These are phyloP conservation scores for Homarus gammarus DNA, from an alignment of 2,888 invertebrate genomes.

Conservation along the genomic window DNA sequence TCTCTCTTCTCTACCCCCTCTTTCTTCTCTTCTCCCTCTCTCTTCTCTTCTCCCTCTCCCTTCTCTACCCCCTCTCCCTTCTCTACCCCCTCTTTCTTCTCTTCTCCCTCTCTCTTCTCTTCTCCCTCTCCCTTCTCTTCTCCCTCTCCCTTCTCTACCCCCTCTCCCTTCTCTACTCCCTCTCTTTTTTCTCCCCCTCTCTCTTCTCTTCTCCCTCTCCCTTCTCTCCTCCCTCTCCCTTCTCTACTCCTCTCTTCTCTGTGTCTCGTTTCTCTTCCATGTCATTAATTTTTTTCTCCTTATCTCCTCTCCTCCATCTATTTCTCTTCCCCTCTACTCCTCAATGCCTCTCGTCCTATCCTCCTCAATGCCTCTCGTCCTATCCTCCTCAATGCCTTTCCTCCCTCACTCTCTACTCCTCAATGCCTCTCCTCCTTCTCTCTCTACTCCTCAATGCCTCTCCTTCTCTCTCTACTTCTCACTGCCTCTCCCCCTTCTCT, in stretches of 20 bases:
- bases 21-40: not conserved
- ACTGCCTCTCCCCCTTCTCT: not conserved
- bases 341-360: slow-evolving; percentile 5
- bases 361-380: not conserved
- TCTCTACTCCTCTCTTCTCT: not conserved
- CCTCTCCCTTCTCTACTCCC: not conserved
- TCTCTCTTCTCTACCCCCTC: not conserved
- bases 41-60: too few relatives aligned
- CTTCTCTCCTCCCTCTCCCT: not conserved
- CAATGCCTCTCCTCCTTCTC: too few relatives aligned
- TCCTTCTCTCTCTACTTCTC: slow-evolving; percentile 8
- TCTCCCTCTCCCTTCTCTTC: not conserved
- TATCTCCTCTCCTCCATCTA: too few relatives aligned
- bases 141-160: not conserved
- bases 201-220: not conserved
- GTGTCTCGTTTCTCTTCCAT: not conserved
- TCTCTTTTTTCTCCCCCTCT: not conserved
- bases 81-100: not conserved
- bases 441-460: not conserved
- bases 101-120: too few relatives aligned
- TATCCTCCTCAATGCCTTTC: too few relatives aligned
- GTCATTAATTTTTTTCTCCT: too few relatives aligned
- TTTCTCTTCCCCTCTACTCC: not conserved
- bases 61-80: not conserved
- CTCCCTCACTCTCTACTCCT: not conserved